These are phyloP conservation scores for Chymomyza procnemis DNA, from an alignment of 2,888 invertebrate genomes.

Conservation along the genomic window DNA sequence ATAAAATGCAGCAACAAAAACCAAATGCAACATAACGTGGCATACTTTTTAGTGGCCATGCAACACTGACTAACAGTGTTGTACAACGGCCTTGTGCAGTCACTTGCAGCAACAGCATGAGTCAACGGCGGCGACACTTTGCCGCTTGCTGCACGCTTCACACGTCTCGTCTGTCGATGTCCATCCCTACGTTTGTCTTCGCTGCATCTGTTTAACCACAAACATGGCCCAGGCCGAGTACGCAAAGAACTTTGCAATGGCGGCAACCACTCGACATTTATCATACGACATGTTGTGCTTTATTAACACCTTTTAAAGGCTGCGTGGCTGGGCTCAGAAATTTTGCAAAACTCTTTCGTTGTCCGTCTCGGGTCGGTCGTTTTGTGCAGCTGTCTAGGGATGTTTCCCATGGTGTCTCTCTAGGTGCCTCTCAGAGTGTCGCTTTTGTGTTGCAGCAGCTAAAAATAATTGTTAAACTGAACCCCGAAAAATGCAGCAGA, in stretches of 20 bases:
- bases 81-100: not conserved
- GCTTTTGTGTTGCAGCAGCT: too few relatives aligned
- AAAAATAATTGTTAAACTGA: slow-evolving; percentile 29
- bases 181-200: not conserved
- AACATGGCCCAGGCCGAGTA: slow-evolving; percentile 13
- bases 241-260: not conserved
- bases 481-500: not conserved
- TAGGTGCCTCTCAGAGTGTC: not conserved
- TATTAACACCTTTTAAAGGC: slow-evolving; percentile 63
- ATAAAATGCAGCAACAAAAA: slow-evolving; percentile 53
- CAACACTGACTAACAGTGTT: not conserved
- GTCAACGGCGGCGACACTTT: not conserved
- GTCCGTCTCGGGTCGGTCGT: too few relatives aligned
- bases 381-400: too few relatives aligned
- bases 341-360: not conserved
- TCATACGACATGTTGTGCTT: slow-evolving; percentile 58
- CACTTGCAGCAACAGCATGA: not conserved
- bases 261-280: slow-evolving; percentile 41
- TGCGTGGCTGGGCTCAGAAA: slow-evolving; percentile 38
- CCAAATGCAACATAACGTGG: slow-evolving; percentile 2
- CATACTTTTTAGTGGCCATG: not conserved
- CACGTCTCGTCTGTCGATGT: too few relatives aligned
- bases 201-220: slow-evolving; percentile 29
- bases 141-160: not conserved
- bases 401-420: too few relatives aligned